phyloP scores from a whole-genome alignment of 1,140 invertebrate species.

The Drepana arcuata region DNA sequence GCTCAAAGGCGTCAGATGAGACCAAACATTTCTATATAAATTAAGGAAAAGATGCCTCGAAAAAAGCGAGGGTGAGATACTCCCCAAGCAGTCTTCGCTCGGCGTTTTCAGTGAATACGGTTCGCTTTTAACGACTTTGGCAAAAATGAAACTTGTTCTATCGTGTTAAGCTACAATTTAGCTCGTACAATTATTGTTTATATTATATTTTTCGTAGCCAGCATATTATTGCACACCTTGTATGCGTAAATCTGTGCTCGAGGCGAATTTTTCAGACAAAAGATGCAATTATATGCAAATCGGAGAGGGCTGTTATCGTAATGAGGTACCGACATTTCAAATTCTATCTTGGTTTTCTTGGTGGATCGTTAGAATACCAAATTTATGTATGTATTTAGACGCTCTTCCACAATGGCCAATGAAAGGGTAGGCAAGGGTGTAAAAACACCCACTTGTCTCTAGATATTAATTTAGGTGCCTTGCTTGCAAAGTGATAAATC shows the following conservation, averaged over 20 bases:
- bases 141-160: slow-evolving; percentile 23
- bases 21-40: slow-evolving; percentile 67
- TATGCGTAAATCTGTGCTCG: slow-evolving; percentile 64
- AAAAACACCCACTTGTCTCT: no score
- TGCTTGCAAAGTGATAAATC: no score
- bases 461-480: no score
- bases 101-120: slow-evolving; percentile 56
- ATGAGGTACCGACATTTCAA: slow-evolving; percentile 29
- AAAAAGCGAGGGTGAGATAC: slow-evolving; percentile 61
- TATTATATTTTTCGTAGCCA: slow-evolving; percentile 54
- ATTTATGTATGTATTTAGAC: no score
- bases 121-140: slow-evolving; percentile 15
- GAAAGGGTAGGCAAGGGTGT: no score
- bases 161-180: slow-evolving; percentile 20
- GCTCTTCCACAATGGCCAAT: no score
- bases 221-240: slow-evolving; percentile 64
- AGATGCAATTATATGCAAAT: slow-evolving; percentile 66
- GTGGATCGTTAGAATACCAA: no score
- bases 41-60: slow-evolving; percentile 65
- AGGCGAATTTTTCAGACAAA: slow-evolving; percentile 55
- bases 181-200: slow-evolving; percentile 12
- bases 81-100: slow-evolving; percentile 56
- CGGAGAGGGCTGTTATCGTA: slow-evolving; percentile 23
- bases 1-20: slow-evolving; percentile 37
- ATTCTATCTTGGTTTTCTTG: slow-evolving; percentile 17